Evolutionary conservation across 2,113 vertebrate genomes (phyloP).

Genomic region (Entomyzon cyanotis): DNA sequence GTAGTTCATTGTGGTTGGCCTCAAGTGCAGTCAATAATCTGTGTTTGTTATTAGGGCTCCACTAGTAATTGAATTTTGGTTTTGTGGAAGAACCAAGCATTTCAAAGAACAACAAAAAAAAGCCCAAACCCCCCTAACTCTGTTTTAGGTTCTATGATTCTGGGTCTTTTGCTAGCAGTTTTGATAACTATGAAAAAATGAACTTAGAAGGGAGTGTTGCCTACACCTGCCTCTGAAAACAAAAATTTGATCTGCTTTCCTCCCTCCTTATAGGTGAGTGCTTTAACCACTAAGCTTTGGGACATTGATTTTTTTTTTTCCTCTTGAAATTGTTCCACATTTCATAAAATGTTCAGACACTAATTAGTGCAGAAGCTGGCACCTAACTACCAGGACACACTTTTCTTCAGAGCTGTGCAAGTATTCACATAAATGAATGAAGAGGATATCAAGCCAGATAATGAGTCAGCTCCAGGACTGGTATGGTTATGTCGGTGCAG

Average conservation of each 20-base stretch:
- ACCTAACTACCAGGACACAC: neutral
- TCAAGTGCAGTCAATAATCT: conserved; percentile 51
- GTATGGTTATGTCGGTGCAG: neutral
- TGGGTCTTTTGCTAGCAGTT: neutral
- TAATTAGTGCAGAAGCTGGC: conserved; percentile 37
- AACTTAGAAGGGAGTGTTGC: neutral
- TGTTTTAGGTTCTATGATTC: neutral
- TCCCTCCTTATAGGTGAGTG: neutral
- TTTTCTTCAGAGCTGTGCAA: conserved; percentile 5
- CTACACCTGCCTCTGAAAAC: neutral
- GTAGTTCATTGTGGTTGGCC: conserved; percentile 31
- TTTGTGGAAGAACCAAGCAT: conserved; percentile 17
- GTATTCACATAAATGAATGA: conserved; percentile 21
- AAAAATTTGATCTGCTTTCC: neutral
- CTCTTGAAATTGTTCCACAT: neutral
- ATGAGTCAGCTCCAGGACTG: conserved; percentile 53
- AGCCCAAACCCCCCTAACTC: fast-evolving
- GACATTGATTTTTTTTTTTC: neutral
- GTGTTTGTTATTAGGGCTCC: conserved; percentile 28
- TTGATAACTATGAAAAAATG: neutral
- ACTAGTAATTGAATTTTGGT: conserved; percentile 45
- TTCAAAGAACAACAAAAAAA: neutral
- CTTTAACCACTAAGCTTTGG: neutral
- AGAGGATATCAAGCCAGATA: conserved; percentile 36
- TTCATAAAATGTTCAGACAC: neutral